These are phyloP conservation scores for Encarsia formosa DNA, from an alignment of 2,888 invertebrate genomes.

Conservation along the genomic window DNA sequence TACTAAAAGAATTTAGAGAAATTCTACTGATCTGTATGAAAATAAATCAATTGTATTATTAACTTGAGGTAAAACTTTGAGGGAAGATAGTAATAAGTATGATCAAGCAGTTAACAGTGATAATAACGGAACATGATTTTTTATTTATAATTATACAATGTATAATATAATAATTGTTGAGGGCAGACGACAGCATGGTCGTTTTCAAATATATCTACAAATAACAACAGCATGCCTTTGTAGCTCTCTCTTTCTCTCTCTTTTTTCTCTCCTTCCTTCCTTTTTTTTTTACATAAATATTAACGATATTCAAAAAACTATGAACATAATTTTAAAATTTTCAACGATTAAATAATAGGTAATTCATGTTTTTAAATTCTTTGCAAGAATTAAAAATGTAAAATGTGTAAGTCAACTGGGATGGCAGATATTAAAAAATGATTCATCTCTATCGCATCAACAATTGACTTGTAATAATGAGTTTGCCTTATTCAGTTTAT, in stretches of 20 bases:
- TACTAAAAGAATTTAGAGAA: too few species aligned
- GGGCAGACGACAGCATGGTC: slow-evolving; percentile 33
- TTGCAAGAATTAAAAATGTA: too few species aligned
- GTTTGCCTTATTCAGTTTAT: slow-evolving; percentile 7
- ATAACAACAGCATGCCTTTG: slow-evolving; percentile 34
- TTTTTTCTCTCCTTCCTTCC: slow-evolving; percentile 28
- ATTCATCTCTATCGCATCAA: background rate
- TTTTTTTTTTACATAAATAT: slow-evolving; percentile 34
- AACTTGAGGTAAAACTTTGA: background rate
- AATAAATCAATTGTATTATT: too few species aligned
- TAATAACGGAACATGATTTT: slow-evolving; percentile 43
- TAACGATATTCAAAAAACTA: slow-evolving; percentile 38
- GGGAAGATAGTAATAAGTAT: background rate
- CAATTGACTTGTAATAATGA: slow-evolving; percentile 8
- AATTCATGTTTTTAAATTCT: background rate
- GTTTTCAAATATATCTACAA: slow-evolving; percentile 40
- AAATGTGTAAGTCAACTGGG: background rate
- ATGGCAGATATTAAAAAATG: background rate
- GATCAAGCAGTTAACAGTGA: slow-evolving; percentile 18
- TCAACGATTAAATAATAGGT: background rate
- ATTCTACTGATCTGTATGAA: too few species aligned
- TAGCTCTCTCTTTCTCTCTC: slow-evolving; percentile 30
- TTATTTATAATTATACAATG: slow-evolving; percentile 46
- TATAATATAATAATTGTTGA: slow-evolving; percentile 37
- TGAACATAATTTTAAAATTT: slow-evolving; percentile 23